phyloP scores from a whole-genome alignment of 2,797 vertebrate species.

The Glyptemys insculpta region DNA sequence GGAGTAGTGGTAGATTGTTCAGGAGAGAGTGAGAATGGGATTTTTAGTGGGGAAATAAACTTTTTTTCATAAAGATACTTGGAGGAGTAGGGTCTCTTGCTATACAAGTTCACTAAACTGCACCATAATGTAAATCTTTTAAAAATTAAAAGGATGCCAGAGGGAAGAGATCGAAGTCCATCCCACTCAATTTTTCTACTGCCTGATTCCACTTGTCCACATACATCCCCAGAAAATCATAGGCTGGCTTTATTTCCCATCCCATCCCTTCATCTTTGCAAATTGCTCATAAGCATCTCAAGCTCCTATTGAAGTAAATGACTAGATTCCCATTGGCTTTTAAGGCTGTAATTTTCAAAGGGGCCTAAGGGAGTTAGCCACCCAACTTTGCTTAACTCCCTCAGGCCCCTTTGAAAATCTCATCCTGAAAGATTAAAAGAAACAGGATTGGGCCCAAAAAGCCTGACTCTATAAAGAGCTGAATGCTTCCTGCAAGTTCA shows the following conservation, averaged over 20 bases:
- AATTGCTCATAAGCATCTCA: not conserved
- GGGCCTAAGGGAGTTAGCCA: not conserved
- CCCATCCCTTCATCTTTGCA: not conserved
- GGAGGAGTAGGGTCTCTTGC: not conserved
- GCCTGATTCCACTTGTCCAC: not conserved
- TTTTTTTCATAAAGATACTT: not conserved
- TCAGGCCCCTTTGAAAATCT: too few species aligned
- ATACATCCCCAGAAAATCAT: not conserved
- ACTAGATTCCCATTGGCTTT: not conserved
- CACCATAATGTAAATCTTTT: not conserved
- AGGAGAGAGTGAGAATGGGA: not conserved
- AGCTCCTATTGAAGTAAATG: not conserved
- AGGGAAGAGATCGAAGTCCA: not conserved
- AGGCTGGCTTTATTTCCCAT: not conserved
- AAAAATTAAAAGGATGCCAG: not conserved
- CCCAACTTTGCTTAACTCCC: not conserved
- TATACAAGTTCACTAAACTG: not conserved
- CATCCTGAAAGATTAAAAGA: too few species aligned
- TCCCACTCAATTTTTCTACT: not conserved
- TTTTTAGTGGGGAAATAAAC: not conserved
- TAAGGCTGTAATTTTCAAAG: not conserved
- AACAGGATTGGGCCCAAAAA: not conserved
- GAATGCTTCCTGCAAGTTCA: not conserved
- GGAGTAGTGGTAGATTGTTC: not conserved
- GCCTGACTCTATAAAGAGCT: not conserved